Conservation (phyloP, 2,113 vertebrate genomes). For the Thomomys bottae region DNA sequence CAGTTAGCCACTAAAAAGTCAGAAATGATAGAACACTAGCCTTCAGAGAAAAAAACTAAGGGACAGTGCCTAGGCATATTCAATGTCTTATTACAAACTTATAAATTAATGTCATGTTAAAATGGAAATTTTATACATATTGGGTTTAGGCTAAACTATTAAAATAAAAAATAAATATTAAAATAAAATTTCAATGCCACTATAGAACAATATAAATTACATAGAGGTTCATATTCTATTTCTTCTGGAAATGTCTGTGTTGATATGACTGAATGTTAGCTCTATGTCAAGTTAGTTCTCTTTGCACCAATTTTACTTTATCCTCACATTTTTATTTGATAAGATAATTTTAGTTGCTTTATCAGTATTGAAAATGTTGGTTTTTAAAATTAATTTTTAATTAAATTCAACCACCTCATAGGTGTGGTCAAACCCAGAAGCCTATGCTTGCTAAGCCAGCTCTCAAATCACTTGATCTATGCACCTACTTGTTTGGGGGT, state of each 20-base stretch:
- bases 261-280: background rate
- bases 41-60: too few relatives aligned
- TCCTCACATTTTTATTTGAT: background rate
- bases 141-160: background rate
- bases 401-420: too few relatives aligned
- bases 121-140: background rate
- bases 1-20: too few relatives aligned
- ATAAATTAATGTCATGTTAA: background rate
- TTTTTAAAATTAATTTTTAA: background rate
- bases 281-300: background rate
- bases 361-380: background rate
- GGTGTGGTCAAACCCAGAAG: too few relatives aligned
- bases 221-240: background rate
- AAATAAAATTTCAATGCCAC: background rate
- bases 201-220: background rate
- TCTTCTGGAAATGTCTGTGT: background rate
- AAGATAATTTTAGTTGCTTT: background rate
- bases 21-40: too few relatives aligned
- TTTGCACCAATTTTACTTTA: background rate
- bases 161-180: conserved; percentile 5
- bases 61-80: too few relatives aligned
- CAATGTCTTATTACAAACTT: background rate
- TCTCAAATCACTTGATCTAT: too few relatives aligned
- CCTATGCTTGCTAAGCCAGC: too few relatives aligned
- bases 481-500: background rate